A percentile compares a stretch with the other conserved stretches of the same genome.
phyloP scores from a whole-genome alignment of 2,888 invertebrate genomes.

The Hydrotaea cyrtoneurina region DNA sequence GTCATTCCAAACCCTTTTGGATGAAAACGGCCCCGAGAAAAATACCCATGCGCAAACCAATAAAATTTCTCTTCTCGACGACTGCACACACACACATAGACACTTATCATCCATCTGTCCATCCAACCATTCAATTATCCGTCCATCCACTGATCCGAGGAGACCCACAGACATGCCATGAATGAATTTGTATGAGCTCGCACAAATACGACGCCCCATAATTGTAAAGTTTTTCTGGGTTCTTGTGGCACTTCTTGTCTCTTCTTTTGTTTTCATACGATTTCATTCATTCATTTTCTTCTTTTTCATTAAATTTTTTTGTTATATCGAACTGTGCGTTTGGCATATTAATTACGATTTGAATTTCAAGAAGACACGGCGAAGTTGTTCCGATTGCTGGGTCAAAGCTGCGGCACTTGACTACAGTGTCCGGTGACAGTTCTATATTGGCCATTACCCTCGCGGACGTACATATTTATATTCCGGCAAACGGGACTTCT shows the following conservation, averaged over 20 bases:
- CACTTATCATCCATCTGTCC: constrained; percentile 15
- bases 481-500: too few relatives aligned
- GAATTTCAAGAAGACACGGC: constrained; percentile 58
- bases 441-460: not conserved
- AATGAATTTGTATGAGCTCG: constrained; percentile 8
- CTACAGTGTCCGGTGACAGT: not conserved
- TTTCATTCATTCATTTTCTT: constrained; percentile 24
- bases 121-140: not conserved
- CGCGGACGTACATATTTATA: too few relatives aligned
- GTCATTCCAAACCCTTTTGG: constrained; percentile 4
- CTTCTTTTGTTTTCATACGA: constrained; percentile 23
- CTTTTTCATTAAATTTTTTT: constrained; percentile 53
- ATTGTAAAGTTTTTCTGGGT: constrained; percentile 52
- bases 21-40: not conserved
- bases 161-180: not conserved
- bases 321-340: constrained; percentile 56
- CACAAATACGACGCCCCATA: constrained; percentile 28
- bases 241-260: constrained; percentile 40
- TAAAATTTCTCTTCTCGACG: constrained; percentile 8
- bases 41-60: not conserved
- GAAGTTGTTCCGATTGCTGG: constrained; percentile 66
- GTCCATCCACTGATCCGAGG: constrained; percentile 3
- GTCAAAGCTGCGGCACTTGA: constrained; percentile 43
- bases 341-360: constrained; percentile 62
- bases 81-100: not conserved